Base-by-base conservation (phyloP, 2,888 invertebrate species). In the Tenodera sinensis region DNA sequence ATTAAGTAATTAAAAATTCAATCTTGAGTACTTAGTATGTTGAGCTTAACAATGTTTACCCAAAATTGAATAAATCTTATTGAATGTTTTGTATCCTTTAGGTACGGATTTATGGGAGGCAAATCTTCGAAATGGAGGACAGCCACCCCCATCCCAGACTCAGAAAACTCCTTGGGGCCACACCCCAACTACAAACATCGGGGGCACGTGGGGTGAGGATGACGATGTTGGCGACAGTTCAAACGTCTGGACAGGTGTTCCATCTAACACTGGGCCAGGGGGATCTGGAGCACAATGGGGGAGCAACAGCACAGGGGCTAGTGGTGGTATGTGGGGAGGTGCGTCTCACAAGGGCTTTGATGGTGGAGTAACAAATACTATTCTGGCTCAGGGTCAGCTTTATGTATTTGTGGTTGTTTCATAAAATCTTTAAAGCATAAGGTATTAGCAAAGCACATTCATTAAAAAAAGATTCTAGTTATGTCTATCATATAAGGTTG, bases 201-300 rank as follows among this genome's bases (percentile, higher is more conserved):
- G 98, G 20, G 98, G 98, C 4, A 98, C 98, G 0, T 99, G 98
- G 98, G 98, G 98, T 83, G 98, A 98, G 93, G 98, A 98, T 91
- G 98, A 98, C 91, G 98, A 98, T 91, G 95, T 96, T 6, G 95
- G 95, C 0, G 98, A 98, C 92, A 96, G 96, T 25, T 96, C 96
- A 30, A 98, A 97, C 92, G 97, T 98, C 89, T 98, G 98, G 98
- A 97, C 97, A 27, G 97, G 97, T 9, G 95, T 96, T 86, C 95
- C 96, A 7, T 93, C 94, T 42, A 93, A 94, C 92, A 94, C 94
- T 94, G 93, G 92, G 90, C 94, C 94, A 88, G 94, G 90, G 89
- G 91, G 91, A 85, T 91, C 91, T 89, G 90, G 91, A 91, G 90
- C 92, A 42, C 91, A 91, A 88, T 93, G 93, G 90, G 91, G 91